Evolutionary conservation across 2,888 invertebrate genomes (phyloP), one percentile per base, ranked within the genome.

Genomic region (Alcis repandata): DNA sequence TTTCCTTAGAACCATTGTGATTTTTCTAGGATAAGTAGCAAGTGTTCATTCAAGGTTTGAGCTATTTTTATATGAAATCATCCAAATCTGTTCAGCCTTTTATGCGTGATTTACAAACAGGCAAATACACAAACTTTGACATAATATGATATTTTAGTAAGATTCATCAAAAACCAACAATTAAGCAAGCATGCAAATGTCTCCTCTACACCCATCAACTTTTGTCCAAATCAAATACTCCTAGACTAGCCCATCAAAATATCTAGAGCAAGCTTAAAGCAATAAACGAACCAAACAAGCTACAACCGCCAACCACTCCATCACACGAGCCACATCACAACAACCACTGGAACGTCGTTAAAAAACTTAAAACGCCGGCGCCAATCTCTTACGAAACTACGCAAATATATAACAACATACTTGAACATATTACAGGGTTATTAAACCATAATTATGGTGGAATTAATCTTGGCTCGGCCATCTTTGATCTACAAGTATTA

Each of bases 401-500:
- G 64, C 64, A 64, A 64, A 67, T 74, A 74, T 73, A 79, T 78
- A 77, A 76, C 48, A 66, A 61, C 68, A 27, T 27, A 27, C 27
- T 27, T 27, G 27, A 27, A 27, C 27, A 73, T 76, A 77, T 79
- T 77, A 78, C 76, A 62, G 67, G 76, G 76, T 81, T 83, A 83
- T 83, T 85, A 83, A 82, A 76, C 69, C 70, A 80, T 83, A 83
- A 86, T 88, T 86, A 85, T 82, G 80, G 79, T 78, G 80, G 80
- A 83, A 87, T 85, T 83, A 84, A 86, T 87, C 78, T 80, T 69
- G 68, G 67, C 67, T 61, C 68, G 77, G 59, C 64, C 73, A 68
- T 67, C 84, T 90, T 90, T 91, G 90, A 90, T 89, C 88, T 89
- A 33, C 52, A 20, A 86, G 63, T 60, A 54, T 87, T 86, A 83